These are phyloP conservation scores for Rhabditoides inermis DNA, from an alignment of 2,888 invertebrate genomes.

Conservation along the genomic window DNA sequence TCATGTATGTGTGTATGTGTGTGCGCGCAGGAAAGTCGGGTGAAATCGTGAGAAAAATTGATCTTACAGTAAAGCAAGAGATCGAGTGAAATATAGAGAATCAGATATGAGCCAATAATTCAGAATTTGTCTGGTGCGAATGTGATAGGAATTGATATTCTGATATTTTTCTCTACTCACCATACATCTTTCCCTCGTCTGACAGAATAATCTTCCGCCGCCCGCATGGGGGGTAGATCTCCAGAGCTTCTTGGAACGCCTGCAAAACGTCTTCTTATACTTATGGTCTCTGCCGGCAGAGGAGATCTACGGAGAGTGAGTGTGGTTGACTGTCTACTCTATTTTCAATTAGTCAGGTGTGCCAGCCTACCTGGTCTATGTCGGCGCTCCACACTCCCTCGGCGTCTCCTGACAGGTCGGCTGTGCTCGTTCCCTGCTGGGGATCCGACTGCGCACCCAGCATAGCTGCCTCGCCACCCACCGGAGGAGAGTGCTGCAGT, in stretches of 20 bases:
- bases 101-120: too few species aligned
- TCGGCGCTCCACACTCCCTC: conserved; percentile 99
- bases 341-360: background rate
- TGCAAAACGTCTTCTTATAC: conserved; percentile 6
- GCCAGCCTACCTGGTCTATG: conserved; percentile 77
- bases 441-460: conserved; percentile 6
- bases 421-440: conserved; percentile 11
- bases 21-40: too few species aligned
- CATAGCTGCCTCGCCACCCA: conserved; percentile 17
- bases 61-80: too few species aligned
- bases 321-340: background rate
- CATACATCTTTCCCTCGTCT: conserved; percentile 99
- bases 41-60: too few species aligned
- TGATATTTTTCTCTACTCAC: conserved; percentile 64
- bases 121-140: too few species aligned
- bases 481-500: conserved; percentile 29
- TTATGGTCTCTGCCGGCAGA: background rate
- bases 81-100: too few species aligned
- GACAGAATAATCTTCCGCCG: conserved; percentile 97
- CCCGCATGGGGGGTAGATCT: conserved; percentile 98
- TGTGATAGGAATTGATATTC: too few species aligned
- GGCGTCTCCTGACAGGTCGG: conserved; percentile 64
- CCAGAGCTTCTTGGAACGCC: conserved; percentile 90
- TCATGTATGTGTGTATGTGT: too few species aligned
- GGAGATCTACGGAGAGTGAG: background rate